These are phyloP conservation scores for Hyperopisus bebe DNA, from an alignment of 2,113 vertebrate genomes.

Conservation along the genomic window DNA sequence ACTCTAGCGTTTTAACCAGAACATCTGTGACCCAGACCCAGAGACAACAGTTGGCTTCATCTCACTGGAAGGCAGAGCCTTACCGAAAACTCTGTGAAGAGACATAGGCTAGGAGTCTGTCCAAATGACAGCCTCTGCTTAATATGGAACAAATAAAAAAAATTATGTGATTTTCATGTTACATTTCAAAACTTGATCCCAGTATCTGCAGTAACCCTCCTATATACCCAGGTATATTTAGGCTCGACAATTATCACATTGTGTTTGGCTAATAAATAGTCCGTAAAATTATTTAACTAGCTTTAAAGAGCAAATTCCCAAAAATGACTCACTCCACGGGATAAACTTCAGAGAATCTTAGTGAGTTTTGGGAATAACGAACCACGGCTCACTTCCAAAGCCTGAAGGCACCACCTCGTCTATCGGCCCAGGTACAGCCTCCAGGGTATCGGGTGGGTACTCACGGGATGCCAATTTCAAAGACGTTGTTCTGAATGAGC, in stretches of 20 bases:
- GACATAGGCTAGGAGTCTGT: not conserved
- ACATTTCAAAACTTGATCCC: not conserved
- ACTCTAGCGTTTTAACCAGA: not conserved
- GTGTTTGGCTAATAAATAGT: not conserved
- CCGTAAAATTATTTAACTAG: not conserved
- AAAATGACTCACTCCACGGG: not conserved
- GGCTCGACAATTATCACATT: not conserved
- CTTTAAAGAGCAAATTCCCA: not conserved
- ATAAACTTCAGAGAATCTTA: not conserved
- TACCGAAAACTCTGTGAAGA: not conserved
- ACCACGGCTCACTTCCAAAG: not conserved
- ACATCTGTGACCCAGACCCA: not conserved
- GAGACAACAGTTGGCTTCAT: not conserved
- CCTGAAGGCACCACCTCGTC: not conserved
- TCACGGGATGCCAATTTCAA: conserved; percentile 95
- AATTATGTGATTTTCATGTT: not conserved
- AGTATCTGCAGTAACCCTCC: not conserved
- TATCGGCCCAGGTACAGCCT: not conserved
- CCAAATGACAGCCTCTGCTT: not conserved
- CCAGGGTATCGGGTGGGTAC: conserved; percentile 44
- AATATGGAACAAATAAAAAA: not conserved
- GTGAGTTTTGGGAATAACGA: not conserved
- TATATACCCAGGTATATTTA: not conserved
- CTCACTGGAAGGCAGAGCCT: not conserved
- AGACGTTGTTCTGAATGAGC: conserved; percentile 95